These are phyloP conservation scores for Octodon degus DNA, from an alignment of 2,113 vertebrate species.

Conservation along the genomic window DNA sequence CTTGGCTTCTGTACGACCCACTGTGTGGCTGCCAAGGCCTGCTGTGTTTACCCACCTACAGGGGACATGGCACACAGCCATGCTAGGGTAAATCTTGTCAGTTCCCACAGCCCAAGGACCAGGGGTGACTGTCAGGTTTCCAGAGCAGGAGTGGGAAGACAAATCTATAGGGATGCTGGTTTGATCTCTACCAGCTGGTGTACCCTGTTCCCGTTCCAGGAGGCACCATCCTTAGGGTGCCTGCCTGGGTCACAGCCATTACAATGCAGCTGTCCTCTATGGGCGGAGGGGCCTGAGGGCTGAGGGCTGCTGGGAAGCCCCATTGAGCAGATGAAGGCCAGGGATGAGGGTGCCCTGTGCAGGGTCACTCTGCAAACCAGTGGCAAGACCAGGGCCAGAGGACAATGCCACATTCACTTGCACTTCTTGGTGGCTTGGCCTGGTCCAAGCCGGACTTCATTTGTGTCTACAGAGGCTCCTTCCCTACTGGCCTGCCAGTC, in stretches of 20 bases:
- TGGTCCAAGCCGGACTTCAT: accelerated
- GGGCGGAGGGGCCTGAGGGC: neutral
- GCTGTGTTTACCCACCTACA: too few species aligned
- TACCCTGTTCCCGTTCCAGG: neutral
- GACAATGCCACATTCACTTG: neutral
- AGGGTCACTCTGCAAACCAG: neutral
- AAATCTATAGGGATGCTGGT: neutral
- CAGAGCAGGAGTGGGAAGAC: neutral
- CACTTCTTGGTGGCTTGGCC: neutral
- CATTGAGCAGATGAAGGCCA: neutral
- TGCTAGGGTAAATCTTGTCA: neutral
- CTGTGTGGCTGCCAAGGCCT: neutral
- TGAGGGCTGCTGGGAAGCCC: neutral
- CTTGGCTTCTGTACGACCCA: neutral
- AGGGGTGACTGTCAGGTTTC: too few species aligned
- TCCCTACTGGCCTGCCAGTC: neutral
- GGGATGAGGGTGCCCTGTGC: neutral
- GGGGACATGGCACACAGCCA: neutral
- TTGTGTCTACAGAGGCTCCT: too few species aligned
- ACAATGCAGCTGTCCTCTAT: neutral
- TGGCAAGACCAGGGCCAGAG: neutral
- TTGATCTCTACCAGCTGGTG: neutral
- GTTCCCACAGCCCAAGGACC: neutral
- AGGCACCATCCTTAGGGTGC: neutral
- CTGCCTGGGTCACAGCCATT: neutral